These are phyloP conservation scores for Ephialtes manifestator DNA, from an alignment of 2,888 invertebrate genomes.

Conservation along the genomic window DNA sequence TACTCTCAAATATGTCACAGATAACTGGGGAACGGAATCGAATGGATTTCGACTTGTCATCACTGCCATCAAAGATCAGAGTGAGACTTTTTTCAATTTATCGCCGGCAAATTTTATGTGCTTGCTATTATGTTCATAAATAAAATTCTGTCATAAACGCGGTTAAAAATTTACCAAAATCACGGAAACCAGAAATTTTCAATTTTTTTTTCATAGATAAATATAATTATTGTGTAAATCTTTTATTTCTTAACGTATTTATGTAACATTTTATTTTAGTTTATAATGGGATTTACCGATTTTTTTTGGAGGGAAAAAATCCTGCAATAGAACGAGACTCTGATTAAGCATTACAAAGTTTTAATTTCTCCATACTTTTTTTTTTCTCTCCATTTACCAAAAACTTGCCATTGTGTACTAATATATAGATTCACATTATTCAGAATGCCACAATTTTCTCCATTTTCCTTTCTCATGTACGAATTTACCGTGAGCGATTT, in stretches of 20 bases:
- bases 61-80: constrained; percentile 97
- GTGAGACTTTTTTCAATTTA: constrained; percentile 88
- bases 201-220: no score
- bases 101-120: not conserved
- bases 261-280: no score
- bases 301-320: no score
- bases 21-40: constrained; percentile 96
- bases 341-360: not conserved
- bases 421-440: constrained; percentile 5
- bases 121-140: not conserved
- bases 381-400: not conserved
- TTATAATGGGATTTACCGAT: no score
- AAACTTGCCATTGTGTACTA: not conserved
- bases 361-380: not conserved
- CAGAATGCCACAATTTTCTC: not conserved
- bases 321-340: not conserved
- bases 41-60: constrained; percentile 97
- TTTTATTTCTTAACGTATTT: no score
- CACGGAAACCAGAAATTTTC: no score
- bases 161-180: no score
- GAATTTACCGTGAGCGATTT: constrained; percentile 25
- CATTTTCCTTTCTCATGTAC: constrained; percentile 4
- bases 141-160: no score
- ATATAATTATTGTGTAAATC: no score
- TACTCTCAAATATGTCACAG: constrained; percentile 97